phyloP scores from a whole-genome alignment of 2,888 invertebrate genomes.

The Lithophane ornitopus region DNA sequence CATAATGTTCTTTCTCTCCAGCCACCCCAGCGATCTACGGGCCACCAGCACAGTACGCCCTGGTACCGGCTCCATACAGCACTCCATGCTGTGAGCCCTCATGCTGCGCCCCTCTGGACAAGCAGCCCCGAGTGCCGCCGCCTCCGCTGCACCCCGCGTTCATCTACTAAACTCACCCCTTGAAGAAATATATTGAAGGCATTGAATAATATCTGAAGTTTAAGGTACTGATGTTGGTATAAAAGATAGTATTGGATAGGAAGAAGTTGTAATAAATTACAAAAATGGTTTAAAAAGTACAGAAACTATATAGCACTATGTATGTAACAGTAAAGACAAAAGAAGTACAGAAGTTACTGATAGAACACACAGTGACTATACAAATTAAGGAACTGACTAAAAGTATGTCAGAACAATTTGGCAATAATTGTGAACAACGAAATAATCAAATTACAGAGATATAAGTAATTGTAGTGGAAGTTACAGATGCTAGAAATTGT shows the following conservation, averaged over 20 bases:
- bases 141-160: constrained; percentile 87
- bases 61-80: constrained; percentile 85
- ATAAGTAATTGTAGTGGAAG: background rate
- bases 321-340: background rate
- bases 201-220: constrained; percentile 47
- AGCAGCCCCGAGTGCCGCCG: constrained; percentile 83
- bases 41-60: constrained; percentile 83
- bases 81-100: constrained; percentile 85
- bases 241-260: background rate
- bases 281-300: background rate
- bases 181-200: constrained; percentile 59
- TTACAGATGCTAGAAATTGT: constrained; percentile 18
- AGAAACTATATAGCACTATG: constrained; percentile 3
- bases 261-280: background rate
- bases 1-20: constrained; percentile 56
- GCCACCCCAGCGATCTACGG: constrained; percentile 85
- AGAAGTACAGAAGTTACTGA: background rate
- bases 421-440: constrained; percentile 41
- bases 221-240: constrained; percentile 6
- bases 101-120: constrained; percentile 86
- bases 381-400: background rate
- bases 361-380: constrained; percentile 3
- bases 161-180: constrained; percentile 79
- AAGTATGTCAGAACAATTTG: constrained; percentile 20
- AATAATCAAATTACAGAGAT: constrained; percentile 21